A percentile compares a stretch with the other conserved stretches of the same genome.
Conservation (phyloP, 2,888 invertebrate species). For the Gymnosoma rotundatum region DNA sequence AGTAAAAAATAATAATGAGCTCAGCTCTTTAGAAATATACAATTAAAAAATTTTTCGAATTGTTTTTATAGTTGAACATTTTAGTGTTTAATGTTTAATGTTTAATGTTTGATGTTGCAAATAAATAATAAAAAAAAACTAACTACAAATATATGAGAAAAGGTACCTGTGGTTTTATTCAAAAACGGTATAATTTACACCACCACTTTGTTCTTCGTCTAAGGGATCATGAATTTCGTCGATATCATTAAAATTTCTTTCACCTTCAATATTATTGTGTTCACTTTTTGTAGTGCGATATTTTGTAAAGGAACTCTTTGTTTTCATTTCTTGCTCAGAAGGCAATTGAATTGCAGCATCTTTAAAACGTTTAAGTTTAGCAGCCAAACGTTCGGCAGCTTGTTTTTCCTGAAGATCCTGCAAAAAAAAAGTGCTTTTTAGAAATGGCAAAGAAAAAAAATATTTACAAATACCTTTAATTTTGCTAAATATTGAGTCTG, state of each 20-base stretch:
- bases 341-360: slow-evolving; percentile 72
- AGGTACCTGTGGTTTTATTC: slow-evolving; percentile 63
- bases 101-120: slow-evolving; percentile 47
- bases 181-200: slow-evolving; percentile 75
- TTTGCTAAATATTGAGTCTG: slow-evolving; percentile 77
- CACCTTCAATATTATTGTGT: slow-evolving; percentile 75
- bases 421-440: slow-evolving; percentile 10
- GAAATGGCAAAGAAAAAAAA: not conserved
- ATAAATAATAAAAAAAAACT: slow-evolving; percentile 51
- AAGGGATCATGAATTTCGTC: slow-evolving; percentile 78
- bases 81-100: slow-evolving; percentile 49
- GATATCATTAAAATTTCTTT: slow-evolving; percentile 74
- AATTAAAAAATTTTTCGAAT: not conserved
- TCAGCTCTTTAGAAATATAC: slow-evolving; percentile 37
- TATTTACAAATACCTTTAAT: slow-evolving; percentile 75
- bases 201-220: slow-evolving; percentile 73
- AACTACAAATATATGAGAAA: slow-evolving; percentile 1
- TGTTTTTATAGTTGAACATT: slow-evolving; percentile 4
- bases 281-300: slow-evolving; percentile 74
- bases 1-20: slow-evolving; percentile 14
- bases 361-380: slow-evolving; percentile 69
- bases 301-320: slow-evolving; percentile 75
- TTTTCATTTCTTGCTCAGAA: slow-evolving; percentile 72
- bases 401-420: slow-evolving; percentile 79
- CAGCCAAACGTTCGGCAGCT: slow-evolving; percentile 77